These are phyloP conservation scores for Eolophus roseicapilla DNA, from an alignment of 2,113 vertebrate genomes.

Conservation along the genomic window DNA sequence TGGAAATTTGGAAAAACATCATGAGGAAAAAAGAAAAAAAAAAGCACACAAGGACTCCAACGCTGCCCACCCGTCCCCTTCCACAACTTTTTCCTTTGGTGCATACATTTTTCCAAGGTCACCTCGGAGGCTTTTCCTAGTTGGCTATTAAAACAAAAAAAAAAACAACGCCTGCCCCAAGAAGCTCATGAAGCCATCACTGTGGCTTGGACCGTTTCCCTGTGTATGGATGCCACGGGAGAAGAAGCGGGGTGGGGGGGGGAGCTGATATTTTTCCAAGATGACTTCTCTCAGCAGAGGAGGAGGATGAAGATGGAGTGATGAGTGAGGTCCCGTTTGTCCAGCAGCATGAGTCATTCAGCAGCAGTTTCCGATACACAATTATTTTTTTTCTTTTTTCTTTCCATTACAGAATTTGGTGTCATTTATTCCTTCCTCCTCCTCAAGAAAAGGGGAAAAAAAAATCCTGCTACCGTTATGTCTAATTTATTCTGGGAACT, in stretches of 20 bases:
- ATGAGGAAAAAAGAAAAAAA: not conserved
- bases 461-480: conserved; percentile 39
- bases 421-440: conserved; percentile 52
- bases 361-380: conserved; percentile 67
- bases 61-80: not conserved
- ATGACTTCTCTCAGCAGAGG: conserved; percentile 65
- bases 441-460: not conserved
- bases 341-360: conserved; percentile 67
- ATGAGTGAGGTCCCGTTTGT: conserved; percentile 77
- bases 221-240: conserved; percentile 66
- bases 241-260: not conserved
- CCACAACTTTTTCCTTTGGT: conserved; percentile 62
- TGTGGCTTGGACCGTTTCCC: conserved; percentile 74
- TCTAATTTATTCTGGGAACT: conserved; percentile 71
- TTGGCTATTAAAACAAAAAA: conserved; percentile 59
- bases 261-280: conserved; percentile 70
- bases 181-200: conserved; percentile 51
- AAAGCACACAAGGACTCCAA: not conserved
- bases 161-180: not conserved
- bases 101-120: conserved; percentile 72
- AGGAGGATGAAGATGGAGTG: conserved; percentile 72
- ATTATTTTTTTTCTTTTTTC: not conserved
- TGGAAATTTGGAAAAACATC: conserved; percentile 45
- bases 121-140: conserved; percentile 71
- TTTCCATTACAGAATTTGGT: conserved; percentile 57